Conservation (phyloP, 2,113 vertebrate genomes). For the Pagrus major region DNA sequence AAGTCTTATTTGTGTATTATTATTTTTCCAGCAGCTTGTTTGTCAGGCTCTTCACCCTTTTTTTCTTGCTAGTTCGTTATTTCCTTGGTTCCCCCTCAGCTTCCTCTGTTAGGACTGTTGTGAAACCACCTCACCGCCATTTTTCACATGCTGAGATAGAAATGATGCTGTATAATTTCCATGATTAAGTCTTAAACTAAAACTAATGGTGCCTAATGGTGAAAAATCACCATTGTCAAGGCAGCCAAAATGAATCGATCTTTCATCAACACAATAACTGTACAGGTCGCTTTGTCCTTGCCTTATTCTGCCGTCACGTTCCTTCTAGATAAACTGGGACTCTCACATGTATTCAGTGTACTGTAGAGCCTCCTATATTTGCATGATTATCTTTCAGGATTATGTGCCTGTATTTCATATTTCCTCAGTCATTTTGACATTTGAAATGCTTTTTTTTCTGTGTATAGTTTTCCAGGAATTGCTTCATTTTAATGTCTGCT, state of each 20-base stretch:
- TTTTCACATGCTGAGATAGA: conserved; percentile 19
- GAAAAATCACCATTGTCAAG: conserved; percentile 62
- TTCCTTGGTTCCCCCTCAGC: not conserved
- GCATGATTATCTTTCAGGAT: not conserved
- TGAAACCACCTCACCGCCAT: conserved; percentile 5
- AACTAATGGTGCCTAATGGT: conserved; percentile 63
- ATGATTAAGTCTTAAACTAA: conserved; percentile 52
- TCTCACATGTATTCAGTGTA: not conserved
- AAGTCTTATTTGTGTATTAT: no score
- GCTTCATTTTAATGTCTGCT: not conserved
- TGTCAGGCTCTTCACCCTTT: not conserved
- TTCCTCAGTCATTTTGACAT: not conserved
- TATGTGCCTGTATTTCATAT: conserved; percentile 4
- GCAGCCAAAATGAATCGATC: conserved; percentile 37
- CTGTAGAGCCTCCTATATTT: not conserved
- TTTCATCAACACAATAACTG: conserved; percentile 18
- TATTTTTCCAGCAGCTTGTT: no score
- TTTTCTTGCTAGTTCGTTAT: no score
- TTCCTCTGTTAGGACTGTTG: no score
- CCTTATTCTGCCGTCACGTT: conserved; percentile 36
- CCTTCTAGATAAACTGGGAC: conserved; percentile 15
- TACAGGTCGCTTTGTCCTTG: conserved; percentile 57
- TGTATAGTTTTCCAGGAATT: not conserved
- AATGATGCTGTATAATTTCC: conserved; percentile 48
- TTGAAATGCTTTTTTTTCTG: not conserved